phyloP scores from a whole-genome alignment of 2,888 invertebrate species.

The Ochlodes sylvanus region DNA sequence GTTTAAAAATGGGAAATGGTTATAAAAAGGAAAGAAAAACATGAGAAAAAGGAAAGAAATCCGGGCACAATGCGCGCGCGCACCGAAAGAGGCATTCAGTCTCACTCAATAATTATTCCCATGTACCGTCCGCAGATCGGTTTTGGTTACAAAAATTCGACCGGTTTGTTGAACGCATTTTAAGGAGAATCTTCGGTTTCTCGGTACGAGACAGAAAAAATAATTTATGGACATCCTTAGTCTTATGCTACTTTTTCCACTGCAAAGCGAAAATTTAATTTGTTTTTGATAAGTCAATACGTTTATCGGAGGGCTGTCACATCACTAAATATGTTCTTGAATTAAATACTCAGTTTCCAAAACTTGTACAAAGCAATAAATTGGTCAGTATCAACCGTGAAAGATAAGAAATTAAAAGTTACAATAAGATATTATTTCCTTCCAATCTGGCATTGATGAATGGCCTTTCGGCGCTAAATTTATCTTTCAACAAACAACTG shows the following conservation, averaged over 20 bases:
- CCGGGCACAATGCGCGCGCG: slow-evolving; percentile 70
- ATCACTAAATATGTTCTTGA: background rate
- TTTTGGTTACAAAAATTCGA: slow-evolving; percentile 46
- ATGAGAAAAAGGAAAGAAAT: slow-evolving; percentile 47
- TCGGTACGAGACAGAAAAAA: slow-evolving; percentile 28
- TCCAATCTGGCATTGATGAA: slow-evolving; percentile 32
- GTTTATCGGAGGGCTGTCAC: background rate
- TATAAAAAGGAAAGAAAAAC: slow-evolving; percentile 59
- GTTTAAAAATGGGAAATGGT: slow-evolving; percentile 71
- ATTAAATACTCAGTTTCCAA: background rate
- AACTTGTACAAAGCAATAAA: background rate
- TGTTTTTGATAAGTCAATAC: slow-evolving; percentile 27
- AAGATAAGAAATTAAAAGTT: slow-evolving; percentile 9
- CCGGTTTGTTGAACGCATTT: slow-evolving; percentile 33
- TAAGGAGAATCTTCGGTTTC: slow-evolving; percentile 30
- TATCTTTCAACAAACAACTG: slow-evolving; percentile 31
- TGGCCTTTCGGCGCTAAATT: slow-evolving; percentile 26
- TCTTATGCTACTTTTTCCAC: slow-evolving; percentile 21
- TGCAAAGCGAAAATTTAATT: slow-evolving; percentile 23
- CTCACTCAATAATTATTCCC: slow-evolving; percentile 63
- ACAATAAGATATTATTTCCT: slow-evolving; percentile 6
- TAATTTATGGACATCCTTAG: slow-evolving; percentile 28
- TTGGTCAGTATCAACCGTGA: background rate
- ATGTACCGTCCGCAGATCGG: slow-evolving; percentile 58
- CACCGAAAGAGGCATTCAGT: slow-evolving; percentile 68